phyloP scores from a whole-genome alignment of 2,888 invertebrate genomes.

The Pterobdella sp. region DNA sequence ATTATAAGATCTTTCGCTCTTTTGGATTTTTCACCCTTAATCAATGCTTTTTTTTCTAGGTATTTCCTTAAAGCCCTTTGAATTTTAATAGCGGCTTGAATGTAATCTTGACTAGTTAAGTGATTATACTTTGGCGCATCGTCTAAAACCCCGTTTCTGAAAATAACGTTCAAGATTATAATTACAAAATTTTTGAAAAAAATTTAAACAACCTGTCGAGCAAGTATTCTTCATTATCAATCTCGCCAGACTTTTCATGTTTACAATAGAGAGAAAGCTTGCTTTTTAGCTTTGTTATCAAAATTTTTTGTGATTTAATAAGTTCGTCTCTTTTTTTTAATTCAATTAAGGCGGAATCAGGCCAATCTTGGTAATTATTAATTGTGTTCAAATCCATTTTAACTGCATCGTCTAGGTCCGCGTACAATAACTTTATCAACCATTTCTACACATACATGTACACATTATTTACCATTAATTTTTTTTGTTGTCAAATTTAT shows the following conservation, averaged over 20 bases:
- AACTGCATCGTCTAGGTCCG: neutral
- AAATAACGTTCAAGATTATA: neutral
- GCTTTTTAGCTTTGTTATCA: neutral
- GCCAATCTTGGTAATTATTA: constrained; percentile 4
- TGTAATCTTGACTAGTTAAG: neutral
- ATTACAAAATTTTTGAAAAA: neutral
- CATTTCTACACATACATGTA: too few species aligned
- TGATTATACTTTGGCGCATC: neutral
- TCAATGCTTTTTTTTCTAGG: neutral
- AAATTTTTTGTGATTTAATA: neutral
- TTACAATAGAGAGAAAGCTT: constrained; percentile 5
- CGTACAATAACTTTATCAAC: neutral
- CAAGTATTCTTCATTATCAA: neutral
- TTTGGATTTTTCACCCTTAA: neutral
- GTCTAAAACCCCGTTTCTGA: neutral
- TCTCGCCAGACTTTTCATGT: neutral
- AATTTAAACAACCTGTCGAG: neutral
- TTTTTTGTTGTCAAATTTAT: too few species aligned
- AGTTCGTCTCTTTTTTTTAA: neutral
- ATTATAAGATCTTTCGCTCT: constrained; percentile 6
- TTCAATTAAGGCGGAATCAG: neutral
- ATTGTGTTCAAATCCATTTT: constrained; percentile 2
- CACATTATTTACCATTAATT: too few species aligned
- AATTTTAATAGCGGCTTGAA: neutral
- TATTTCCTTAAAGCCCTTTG: constrained; percentile 7